These are phyloP conservation scores for Solen grandis DNA, from an alignment of 1,140 invertebrate species.

Conservation along the genomic window DNA sequence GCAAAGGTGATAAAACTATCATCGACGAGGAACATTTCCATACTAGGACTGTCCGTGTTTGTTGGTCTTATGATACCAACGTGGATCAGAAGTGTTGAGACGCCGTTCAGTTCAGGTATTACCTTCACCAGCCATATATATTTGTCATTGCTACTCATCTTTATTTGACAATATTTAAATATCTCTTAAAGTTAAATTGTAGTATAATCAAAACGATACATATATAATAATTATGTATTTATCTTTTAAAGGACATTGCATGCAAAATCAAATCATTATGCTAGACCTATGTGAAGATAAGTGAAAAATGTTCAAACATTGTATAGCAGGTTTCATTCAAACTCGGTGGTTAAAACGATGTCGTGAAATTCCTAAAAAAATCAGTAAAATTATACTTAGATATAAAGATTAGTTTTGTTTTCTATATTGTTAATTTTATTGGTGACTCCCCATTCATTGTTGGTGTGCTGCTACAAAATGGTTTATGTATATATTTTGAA, in stretches of 20 bases:
- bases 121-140: background rate
- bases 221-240: no score
- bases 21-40: constrained; percentile 86
- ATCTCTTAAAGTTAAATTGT: no score
- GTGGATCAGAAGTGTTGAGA: constrained; percentile 3
- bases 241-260: no score
- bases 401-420: background rate
- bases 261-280: no score
- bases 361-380: no score
- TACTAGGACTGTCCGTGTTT: constrained; percentile 19
- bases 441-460: background rate
- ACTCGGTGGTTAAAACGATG: background rate
- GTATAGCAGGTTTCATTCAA: background rate
- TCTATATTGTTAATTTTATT: background rate
- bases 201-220: no score
- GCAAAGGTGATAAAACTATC: constrained; percentile 82
- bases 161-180: background rate
- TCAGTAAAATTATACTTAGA: no score
- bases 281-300: no score
- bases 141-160: no score
- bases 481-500: constrained; percentile 28
- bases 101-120: constrained; percentile 9
- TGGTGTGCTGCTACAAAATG: background rate
- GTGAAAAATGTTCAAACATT: background rate
- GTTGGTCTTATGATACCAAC: constrained; percentile 17